Conservation (phyloP, 2,888 invertebrate species). For the Scaptodrosophila latifasciaeformis region DNA sequence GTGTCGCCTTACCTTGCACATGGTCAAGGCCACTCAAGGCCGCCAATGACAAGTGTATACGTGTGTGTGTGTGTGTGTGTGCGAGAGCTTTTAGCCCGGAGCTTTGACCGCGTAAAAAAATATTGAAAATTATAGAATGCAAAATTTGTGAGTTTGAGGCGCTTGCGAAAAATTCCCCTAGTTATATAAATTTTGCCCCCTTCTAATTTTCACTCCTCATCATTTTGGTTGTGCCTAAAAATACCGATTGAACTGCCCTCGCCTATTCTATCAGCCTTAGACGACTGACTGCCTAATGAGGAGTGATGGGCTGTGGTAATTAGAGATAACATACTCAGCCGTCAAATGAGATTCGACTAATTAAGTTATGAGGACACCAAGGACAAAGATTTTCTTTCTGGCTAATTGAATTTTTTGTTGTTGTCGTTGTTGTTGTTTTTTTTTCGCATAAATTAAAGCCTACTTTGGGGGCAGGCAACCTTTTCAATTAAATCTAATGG, state of each 20-base stretch:
- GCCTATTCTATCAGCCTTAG: no score
- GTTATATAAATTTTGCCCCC: no score
- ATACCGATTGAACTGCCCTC: no score
- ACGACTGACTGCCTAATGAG: no score
- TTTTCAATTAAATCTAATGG: constrained; percentile 26
- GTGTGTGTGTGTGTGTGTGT: constrained; percentile 4
- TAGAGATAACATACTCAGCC: constrained; percentile 22
- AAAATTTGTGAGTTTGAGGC: no score
- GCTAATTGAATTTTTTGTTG: no score
- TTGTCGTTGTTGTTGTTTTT: background rate
- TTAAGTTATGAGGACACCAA: constrained; percentile 26
- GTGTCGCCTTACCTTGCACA: constrained; percentile 4
- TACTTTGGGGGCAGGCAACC: constrained; percentile 20
- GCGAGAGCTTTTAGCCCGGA: constrained; percentile 10
- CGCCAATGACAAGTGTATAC: constrained; percentile 15
- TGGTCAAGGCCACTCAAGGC: constrained; percentile 72
- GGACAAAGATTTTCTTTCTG: no score
- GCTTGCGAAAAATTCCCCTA: no score
- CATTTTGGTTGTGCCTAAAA: no score
- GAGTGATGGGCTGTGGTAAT: no score
- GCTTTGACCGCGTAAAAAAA: constrained; percentile 4
- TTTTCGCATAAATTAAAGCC: constrained; percentile 18
- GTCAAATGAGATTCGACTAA: constrained; percentile 26
- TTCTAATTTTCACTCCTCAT: no score
- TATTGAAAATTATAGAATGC: no score